These are phyloP conservation scores for Venustoraphidia nigricollis DNA, from an alignment of 2,888 invertebrate genomes.

Conservation along the genomic window DNA sequence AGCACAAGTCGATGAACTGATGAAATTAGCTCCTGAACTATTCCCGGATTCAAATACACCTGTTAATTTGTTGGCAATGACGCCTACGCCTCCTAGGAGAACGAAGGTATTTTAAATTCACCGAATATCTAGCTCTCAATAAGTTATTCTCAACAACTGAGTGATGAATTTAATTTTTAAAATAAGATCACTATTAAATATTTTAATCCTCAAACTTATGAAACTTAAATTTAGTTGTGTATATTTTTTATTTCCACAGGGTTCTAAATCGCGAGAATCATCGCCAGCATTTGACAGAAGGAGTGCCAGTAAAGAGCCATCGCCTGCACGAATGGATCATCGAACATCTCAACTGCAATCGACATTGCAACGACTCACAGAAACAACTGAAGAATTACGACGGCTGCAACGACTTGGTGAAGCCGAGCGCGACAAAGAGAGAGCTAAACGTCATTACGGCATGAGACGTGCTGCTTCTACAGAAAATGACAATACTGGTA, in stretches of 20 bases:
- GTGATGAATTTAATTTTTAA: no score
- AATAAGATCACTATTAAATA: no score
- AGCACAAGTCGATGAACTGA: slow-evolving; percentile 65
- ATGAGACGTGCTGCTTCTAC: slow-evolving; percentile 39
- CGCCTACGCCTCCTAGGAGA: slow-evolving; percentile 55
- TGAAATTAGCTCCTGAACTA: slow-evolving; percentile 60
- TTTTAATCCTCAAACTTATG: background rate
- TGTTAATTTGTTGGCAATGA: slow-evolving; percentile 32
- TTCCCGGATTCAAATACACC: slow-evolving; percentile 25
- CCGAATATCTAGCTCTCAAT: no score
- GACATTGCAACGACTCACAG: slow-evolving; percentile 46
- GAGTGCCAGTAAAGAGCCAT: slow-evolving; percentile 34
- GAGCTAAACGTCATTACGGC: slow-evolving; percentile 26
- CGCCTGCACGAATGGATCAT: slow-evolving; percentile 25
- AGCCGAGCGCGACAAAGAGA: slow-evolving; percentile 35
- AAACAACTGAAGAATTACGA: slow-evolving; percentile 50
- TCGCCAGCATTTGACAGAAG: slow-evolving; percentile 41
- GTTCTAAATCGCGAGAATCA: slow-evolving; percentile 53
- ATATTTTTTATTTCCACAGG: slow-evolving; percentile 22
- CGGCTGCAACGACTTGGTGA: slow-evolving; percentile 32
- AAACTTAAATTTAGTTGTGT: slow-evolving; percentile 1
- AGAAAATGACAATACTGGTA: slow-evolving; percentile 40
- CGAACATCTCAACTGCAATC: slow-evolving; percentile 21
- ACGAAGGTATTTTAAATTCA: slow-evolving; percentile 32
- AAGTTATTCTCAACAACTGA: no score